phyloP scores from a whole-genome alignment of 1,140 invertebrate genomes.

The Neelides sp. region DNA sequence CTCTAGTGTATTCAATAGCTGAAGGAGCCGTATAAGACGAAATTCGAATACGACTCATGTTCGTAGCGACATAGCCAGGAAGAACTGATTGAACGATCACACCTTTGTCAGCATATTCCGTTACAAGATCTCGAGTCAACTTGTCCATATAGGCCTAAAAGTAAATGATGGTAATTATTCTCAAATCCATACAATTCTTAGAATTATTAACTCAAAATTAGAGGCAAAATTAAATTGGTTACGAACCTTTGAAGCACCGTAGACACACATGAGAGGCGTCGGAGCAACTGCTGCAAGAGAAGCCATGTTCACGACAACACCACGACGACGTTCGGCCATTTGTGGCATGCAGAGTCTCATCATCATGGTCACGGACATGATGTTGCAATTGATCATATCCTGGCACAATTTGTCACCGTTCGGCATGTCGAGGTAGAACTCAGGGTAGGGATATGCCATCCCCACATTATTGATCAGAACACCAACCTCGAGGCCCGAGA shows the following conservation, averaged over 20 bases:
- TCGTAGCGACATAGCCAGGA: slow-evolving; percentile 82
- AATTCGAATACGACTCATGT: slow-evolving; percentile 75
- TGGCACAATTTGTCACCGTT: slow-evolving; percentile 40
- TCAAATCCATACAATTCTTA: background rate
- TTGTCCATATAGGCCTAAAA: slow-evolving; percentile 66
- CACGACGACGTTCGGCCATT: slow-evolving; percentile 72
- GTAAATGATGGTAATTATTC: no score
- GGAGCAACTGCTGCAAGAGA: slow-evolving; percentile 69
- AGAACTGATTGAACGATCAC: slow-evolving; percentile 71
- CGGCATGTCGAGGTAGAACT: slow-evolving; percentile 60
- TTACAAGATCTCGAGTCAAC: slow-evolving; percentile 62
- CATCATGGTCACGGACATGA: slow-evolving; percentile 65
- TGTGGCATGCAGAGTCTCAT: slow-evolving; percentile 67
- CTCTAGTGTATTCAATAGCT: slow-evolving; percentile 60
- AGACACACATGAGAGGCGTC: slow-evolving; percentile 69
- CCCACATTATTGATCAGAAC: slow-evolving; percentile 93
- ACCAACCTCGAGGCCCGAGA: slow-evolving; percentile 70
- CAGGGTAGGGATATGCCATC: slow-evolving; percentile 74
- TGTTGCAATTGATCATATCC: slow-evolving; percentile 56
- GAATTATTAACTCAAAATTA: background rate
- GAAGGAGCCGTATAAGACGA: slow-evolving; percentile 67
- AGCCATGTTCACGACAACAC: slow-evolving; percentile 83
- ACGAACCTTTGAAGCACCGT: slow-evolving; percentile 71
- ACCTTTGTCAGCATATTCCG: slow-evolving; percentile 63
- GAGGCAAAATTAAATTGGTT: background rate